Evolutionary conservation across 2,113 vertebrate genomes (phyloP).

Genomic region (Ammodytes marinus): DNA sequence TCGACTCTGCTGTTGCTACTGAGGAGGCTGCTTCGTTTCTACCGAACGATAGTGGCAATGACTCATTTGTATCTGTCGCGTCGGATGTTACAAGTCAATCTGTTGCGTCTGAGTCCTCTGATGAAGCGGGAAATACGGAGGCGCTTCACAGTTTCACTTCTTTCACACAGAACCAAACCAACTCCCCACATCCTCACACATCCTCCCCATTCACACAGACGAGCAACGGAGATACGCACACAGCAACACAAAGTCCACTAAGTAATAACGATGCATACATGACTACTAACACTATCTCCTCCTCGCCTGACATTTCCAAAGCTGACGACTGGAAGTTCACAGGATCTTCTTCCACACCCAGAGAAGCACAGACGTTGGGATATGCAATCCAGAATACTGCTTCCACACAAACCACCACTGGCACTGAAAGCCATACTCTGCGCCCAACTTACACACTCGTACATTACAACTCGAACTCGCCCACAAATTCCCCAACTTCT

Average conservation of each 20-base stretch:
- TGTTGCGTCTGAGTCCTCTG: background rate
- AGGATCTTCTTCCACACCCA: background rate
- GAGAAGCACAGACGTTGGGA: background rate
- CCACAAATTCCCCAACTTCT: constrained; percentile 1
- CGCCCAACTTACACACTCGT: background rate
- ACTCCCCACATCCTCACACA: constrained; percentile 12
- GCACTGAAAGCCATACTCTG: background rate
- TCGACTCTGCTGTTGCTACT: background rate
- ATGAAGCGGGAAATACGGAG: background rate
- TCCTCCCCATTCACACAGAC: background rate
- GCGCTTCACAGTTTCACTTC: background rate
- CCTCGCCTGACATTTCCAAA: background rate
- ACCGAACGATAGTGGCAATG: constrained; percentile 13
- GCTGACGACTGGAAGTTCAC: background rate
- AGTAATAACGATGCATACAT: background rate
- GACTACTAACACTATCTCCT: background rate
- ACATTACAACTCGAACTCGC: background rate
- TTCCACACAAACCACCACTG: background rate
- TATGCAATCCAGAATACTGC: constrained; percentile 10
- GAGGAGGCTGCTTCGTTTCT: constrained; percentile 35
- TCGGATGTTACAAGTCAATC: constrained; percentile 16
- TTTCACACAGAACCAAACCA: constrained; percentile 14
- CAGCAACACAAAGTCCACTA: constrained; percentile 6
- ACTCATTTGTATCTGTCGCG: background rate
- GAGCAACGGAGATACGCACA: background rate